phyloP scores from a whole-genome alignment of 2,797 vertebrate genomes.

The Onychomys leucogaster region DNA sequence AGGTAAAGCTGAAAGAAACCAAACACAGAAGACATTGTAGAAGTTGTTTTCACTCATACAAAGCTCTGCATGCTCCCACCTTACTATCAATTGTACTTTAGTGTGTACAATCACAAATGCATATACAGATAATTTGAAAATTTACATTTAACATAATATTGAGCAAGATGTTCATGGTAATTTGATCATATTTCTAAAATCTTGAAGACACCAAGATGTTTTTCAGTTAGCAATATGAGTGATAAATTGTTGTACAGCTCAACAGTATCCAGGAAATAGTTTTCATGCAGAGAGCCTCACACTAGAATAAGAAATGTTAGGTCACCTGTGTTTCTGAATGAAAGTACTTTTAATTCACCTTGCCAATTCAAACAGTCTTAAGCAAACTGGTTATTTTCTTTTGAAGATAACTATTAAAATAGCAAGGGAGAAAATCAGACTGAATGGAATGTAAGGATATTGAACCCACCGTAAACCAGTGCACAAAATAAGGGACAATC shows the following conservation, averaged over 20 bases:
- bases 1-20: too few relatives aligned
- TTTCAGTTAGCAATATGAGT: not conserved
- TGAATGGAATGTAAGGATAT: not conserved
- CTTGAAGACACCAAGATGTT: not conserved
- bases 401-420: not conserved
- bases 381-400: not conserved
- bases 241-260: not conserved
- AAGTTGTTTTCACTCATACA: not conserved
- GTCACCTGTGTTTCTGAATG: not conserved
- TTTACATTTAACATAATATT: not conserved
- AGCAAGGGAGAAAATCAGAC: not conserved
- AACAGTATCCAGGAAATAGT: not conserved
- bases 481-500: too few relatives aligned
- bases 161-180: not conserved
- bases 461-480: too few relatives aligned
- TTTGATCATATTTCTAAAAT: not conserved
- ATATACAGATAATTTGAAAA: not conserved
- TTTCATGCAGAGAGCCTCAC: not conserved
- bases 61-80: not conserved
- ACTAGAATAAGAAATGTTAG: not conserved
- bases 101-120: not conserved
- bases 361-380: not conserved
- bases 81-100: not conserved
- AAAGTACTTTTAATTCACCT: not conserved
- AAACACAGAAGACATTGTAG: not conserved